Conservation (phyloP, 2,797 vertebrate species). For the Pelobates cultripes region DNA sequence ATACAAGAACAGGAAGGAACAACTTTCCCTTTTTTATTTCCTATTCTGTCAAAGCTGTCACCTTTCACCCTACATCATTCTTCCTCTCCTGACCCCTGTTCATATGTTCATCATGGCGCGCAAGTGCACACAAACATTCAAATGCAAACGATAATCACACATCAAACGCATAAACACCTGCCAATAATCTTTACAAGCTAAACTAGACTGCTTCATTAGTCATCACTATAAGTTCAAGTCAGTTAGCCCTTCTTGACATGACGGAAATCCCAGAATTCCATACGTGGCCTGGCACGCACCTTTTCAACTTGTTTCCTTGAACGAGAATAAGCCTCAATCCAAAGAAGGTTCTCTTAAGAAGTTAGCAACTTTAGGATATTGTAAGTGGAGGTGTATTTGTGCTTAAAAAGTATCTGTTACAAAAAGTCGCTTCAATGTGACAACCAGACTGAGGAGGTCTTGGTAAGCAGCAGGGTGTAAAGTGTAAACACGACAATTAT, state of each 20-base stretch:
- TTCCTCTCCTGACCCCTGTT: conserved; percentile 35
- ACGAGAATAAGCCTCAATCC: too few relatives aligned
- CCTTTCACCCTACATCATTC: conserved; percentile 29
- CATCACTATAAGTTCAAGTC: conserved; percentile 17
- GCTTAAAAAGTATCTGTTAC: too few relatives aligned
- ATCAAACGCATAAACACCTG: background rate
- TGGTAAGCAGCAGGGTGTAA: too few relatives aligned
- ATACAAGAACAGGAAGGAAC: conserved; percentile 72
- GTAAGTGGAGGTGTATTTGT: too few relatives aligned
- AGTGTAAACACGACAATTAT: too few relatives aligned
- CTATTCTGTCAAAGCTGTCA: conserved; percentile 62
- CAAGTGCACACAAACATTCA: background rate
- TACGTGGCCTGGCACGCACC: too few relatives aligned
- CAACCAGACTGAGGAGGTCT: too few relatives aligned
- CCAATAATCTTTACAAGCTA: conserved; percentile 39
- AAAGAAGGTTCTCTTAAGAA: too few relatives aligned
- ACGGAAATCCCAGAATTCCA: conserved; percentile 10
- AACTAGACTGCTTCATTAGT: conserved; percentile 36
- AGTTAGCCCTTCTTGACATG: conserved; percentile 20
- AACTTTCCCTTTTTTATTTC: conserved; percentile 66
- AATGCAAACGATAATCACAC: background rate
- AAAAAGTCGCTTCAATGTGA: too few relatives aligned
- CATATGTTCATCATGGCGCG: conserved; percentile 44
- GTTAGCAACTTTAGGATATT: too few relatives aligned
- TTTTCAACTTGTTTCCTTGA: too few relatives aligned